Conservation (phyloP, 2,888 invertebrate genomes). For the Caenorhabditis sp. region DNA sequence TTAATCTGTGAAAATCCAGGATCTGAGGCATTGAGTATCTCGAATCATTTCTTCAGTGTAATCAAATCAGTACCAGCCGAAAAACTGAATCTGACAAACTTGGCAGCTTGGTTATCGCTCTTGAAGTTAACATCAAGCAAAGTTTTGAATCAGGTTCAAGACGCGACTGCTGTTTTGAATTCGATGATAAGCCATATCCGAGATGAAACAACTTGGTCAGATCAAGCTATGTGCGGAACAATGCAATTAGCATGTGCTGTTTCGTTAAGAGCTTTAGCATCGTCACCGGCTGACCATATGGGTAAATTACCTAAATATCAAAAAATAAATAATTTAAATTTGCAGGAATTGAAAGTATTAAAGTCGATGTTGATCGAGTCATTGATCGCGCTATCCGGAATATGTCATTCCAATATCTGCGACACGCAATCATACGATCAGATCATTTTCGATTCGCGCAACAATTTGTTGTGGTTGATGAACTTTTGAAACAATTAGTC, state of each 20-base stretch:
- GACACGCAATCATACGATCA: slow-evolving; percentile 39
- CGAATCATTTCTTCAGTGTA: slow-evolving; percentile 33
- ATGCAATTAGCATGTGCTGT: slow-evolving; percentile 47
- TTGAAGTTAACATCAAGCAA: slow-evolving; percentile 43
- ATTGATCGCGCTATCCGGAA: slow-evolving; percentile 48
- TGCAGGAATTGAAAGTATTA: slow-evolving; percentile 41
- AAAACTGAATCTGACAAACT: slow-evolving; percentile 19
- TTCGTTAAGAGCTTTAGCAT: slow-evolving; percentile 36
- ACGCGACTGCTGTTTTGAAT: slow-evolving; percentile 29
- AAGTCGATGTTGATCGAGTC: slow-evolving; percentile 47
- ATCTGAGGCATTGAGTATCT: slow-evolving; percentile 19
- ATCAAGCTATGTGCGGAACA: slow-evolving; percentile 50
- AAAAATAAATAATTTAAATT: neutral
- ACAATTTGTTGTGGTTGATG: slow-evolving; percentile 41
- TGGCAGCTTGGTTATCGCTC: slow-evolving; percentile 42
- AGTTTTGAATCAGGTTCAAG: slow-evolving; percentile 38
- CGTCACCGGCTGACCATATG: slow-evolving; percentile 46
- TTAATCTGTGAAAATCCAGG: slow-evolving; percentile 34
- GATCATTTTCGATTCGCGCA: slow-evolving; percentile 33
- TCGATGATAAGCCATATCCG: slow-evolving; percentile 46
- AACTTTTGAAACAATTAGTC: slow-evolving; percentile 44
- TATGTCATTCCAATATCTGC: slow-evolving; percentile 44
- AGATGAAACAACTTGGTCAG: slow-evolving; percentile 46
- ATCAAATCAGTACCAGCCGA: slow-evolving; percentile 43
- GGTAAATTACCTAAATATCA: neutral